Evolutionary conservation across 2,888 invertebrate genomes (phyloP), one percentile per base, ranked within the genome.

Genomic region (Argyra leucocephala): DNA sequence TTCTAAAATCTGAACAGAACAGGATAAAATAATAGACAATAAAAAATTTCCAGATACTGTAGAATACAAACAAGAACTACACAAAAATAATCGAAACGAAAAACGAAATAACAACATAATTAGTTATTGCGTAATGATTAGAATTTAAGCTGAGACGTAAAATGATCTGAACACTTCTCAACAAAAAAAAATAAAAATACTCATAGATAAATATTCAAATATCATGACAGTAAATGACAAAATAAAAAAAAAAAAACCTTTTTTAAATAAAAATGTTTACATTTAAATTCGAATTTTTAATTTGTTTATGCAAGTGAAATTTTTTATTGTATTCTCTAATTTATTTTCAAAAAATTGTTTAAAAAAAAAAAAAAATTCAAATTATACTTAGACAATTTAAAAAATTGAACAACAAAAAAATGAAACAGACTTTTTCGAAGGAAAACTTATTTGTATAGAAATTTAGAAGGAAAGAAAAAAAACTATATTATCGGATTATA

Each of bases 231-330:
- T n/a, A 18, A 2, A 18, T 48, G n/a, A 18, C 48, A 48, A 5
- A 48, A 12, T n/a, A 15, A 18, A 48, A 48, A 48, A 5, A 48
- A 12, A 5, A 15, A 18, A 48, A 48, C 5, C 5, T 48, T 48
- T 31, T 48, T 48, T 48, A 48, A n/a, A 48, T n/a, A 48, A 15
- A 48, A 48, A 48, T 48, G 18, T 48, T 48, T 48, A 48, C 15
- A 18, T 48, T 18, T 48, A 48, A 15, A 48, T 48, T 48, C 48
- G 48, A 48, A 48, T 48, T 48, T 15, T 48, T 48, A 48, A 48
- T 48, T 48, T 48, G 48, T 48, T 48, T 48, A 48, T 48, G 48
- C 48, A 48, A 48, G 48, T 48, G 48, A 18, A 48, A 48, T 48
- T 48, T 48, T 37, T 37, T 37, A 37, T 48, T 18, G 48, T 48